These are phyloP conservation scores for Gastrophysa polygoni DNA, from an alignment of 2,888 invertebrate genomes.

Conservation along the genomic window DNA sequence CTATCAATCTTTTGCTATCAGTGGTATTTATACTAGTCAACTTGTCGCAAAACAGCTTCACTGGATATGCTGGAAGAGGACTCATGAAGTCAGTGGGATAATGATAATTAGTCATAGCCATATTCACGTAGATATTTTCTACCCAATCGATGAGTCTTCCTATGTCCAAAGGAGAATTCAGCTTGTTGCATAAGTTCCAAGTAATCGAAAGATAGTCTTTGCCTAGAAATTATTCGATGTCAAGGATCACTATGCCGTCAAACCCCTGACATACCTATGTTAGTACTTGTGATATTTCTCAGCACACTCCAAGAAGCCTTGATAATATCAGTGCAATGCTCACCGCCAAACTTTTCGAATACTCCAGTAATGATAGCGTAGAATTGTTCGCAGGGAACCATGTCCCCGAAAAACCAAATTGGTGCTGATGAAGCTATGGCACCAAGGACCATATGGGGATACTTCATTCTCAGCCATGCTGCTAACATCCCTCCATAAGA, in stretches of 20 bases:
- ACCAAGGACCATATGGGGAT: conserved; percentile 86
- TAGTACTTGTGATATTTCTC: conserved; percentile 60
- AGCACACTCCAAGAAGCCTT: conserved; percentile 78
- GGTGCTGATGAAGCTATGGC: conserved; percentile 94
- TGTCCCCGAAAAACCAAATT: conserved; percentile 80
- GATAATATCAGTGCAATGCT: conserved; percentile 73
- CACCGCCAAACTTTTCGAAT: conserved; percentile 62
- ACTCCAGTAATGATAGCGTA: conserved; percentile 78
- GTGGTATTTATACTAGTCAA: conserved; percentile 50
- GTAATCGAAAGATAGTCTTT: conserved; percentile 69
- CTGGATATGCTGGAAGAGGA: conserved; percentile 84
- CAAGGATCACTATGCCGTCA: neutral
- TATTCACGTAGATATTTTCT: conserved; percentile 71
- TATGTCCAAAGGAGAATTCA: conserved; percentile 66
- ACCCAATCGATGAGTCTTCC: conserved; percentile 72
- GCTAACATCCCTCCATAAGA: conserved; percentile 98
- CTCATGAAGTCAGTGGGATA: conserved; percentile 84
- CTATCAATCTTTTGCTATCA: conserved; percentile 58
- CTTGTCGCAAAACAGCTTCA: conserved; percentile 68
- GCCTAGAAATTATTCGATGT: conserved; percentile 42
- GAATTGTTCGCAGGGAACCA: conserved; percentile 80
- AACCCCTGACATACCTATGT: conserved; percentile 20
- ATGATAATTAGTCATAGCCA: conserved; percentile 97
- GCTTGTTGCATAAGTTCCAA: conserved; percentile 78
- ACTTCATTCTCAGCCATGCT: conserved; percentile 95